These are phyloP conservation scores for Emydocephalus ijimae DNA, from an alignment of 2,113 vertebrate species.

Conservation along the genomic window DNA sequence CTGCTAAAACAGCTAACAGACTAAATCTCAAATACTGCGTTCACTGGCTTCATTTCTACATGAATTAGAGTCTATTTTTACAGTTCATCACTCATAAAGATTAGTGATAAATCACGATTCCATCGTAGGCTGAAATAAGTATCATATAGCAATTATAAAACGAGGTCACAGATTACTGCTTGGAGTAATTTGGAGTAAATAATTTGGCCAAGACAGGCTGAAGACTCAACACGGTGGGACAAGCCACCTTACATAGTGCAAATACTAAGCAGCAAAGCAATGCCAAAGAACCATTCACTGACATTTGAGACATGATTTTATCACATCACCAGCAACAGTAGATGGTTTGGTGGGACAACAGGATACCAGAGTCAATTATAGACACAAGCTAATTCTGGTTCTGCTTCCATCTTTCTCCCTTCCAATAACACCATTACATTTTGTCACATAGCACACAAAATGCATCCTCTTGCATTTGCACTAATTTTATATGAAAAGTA, in stretches of 20 bases:
- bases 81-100: not conserved
- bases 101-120: not conserved
- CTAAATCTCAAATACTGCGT: not conserved
- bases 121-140: not conserved
- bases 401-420: no score
- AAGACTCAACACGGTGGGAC: not conserved
- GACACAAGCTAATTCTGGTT: not conserved
- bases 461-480: no score
- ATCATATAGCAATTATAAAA: not conserved
- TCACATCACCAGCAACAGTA: not conserved
- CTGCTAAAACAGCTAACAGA: not conserved
- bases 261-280: not conserved
- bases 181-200: not conserved
- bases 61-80: not conserved
- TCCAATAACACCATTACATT: no score
- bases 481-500: no score
- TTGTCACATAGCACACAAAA: no score
- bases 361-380: not conserved
- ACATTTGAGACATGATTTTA: not conserved
- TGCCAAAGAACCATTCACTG: not conserved
- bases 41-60: not conserved
- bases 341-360: not conserved
- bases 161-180: not conserved
- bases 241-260: not conserved
- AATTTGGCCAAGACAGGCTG: not conserved